A percentile compares a stretch with the other conserved stretches of the same genome.
Evolutionary conservation across 2,113 vertebrate species (phyloP).

Genomic region (Labeo catla): DNA sequence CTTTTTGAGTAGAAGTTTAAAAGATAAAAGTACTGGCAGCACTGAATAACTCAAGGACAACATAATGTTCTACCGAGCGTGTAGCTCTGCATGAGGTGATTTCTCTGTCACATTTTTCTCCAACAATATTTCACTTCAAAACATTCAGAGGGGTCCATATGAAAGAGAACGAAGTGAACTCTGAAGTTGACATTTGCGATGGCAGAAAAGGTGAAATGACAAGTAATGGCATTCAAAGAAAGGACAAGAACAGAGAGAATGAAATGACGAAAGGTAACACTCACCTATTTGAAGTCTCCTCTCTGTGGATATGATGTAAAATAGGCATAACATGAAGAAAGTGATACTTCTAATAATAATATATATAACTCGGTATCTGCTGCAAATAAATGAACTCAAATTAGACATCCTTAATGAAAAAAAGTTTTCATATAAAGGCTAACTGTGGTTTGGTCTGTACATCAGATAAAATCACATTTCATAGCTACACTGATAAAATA

Average conservation of each 20-base stretch:
- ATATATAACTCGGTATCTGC: neutral
- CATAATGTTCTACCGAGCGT: neutral
- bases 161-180: conserved; percentile 7
- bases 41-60: conserved; percentile 31
- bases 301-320: conserved; percentile 11
- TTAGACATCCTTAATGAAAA: neutral
- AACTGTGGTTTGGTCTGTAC: neutral
- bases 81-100: neutral
- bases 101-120: conserved; percentile 7
- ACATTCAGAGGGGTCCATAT: conserved; percentile 19
- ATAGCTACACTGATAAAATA: neutral
- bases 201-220: conserved; percentile 20
- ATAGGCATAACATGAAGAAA: conserved; percentile 35
- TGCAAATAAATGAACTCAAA: neutral
- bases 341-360: conserved; percentile 23
- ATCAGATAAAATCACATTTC: neutral
- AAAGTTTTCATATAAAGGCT: neutral
- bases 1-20: neutral
- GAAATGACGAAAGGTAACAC: neutral
- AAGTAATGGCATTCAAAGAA: conserved; percentile 33
- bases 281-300: neutral
- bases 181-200: conserved; percentile 40
- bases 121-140: conserved; percentile 19
- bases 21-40: neutral
- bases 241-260: conserved; percentile 36